Base-by-base conservation (phyloP, 2,888 invertebrate species). In the Drosophila buzzatii region DNA sequence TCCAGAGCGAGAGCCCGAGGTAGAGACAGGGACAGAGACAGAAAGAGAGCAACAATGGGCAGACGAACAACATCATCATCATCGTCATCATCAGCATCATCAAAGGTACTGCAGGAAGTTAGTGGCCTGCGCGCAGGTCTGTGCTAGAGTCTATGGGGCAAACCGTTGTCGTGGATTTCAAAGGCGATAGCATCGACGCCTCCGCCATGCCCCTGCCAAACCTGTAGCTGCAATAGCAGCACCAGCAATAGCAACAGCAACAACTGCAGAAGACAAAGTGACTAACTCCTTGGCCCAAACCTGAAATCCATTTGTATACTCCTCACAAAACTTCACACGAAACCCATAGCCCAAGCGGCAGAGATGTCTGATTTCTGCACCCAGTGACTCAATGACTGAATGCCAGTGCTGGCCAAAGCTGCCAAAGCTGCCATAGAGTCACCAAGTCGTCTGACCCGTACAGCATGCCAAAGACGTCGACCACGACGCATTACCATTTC, bases 301-400 rank as follows among this genome's bases (percentile, higher is more conserved):
- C 87, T 81, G 82, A 85, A 87, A 81, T 76, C 85, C 90, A 85
- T 85, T 85, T 85, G 90, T 85, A 89, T 87, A 82, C 88, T 85
- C 89, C 90, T 87, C 90, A 85, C 90, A 85, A 85, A 82, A 89
- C 90, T 85, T 85, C 85, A 85, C 85, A 85, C 85, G 85, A 82
- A 85, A 70, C 64, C 63, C 63, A 65, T 45, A 66, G 65, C 55
- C 37, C 39, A 14, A 51, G 66, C 27, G 27, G 12, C 45, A 16
- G 49, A 39, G 42, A 51, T 39, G 68, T 73, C 68, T 68, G 72
- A 60, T 75, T 79, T 79, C 73, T 81, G 89, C 87, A 89, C 86
- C 87, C 89, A 90, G 90, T 87, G 89, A 87, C 89, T 90, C 89
- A 90, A 89, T 87, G 90, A 87, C 89, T 86, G 86, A 90, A 77